Evolutionary conservation across 2,797 vertebrate genomes (phyloP).

Genomic region (Semaprochilodus insignis): DNA sequence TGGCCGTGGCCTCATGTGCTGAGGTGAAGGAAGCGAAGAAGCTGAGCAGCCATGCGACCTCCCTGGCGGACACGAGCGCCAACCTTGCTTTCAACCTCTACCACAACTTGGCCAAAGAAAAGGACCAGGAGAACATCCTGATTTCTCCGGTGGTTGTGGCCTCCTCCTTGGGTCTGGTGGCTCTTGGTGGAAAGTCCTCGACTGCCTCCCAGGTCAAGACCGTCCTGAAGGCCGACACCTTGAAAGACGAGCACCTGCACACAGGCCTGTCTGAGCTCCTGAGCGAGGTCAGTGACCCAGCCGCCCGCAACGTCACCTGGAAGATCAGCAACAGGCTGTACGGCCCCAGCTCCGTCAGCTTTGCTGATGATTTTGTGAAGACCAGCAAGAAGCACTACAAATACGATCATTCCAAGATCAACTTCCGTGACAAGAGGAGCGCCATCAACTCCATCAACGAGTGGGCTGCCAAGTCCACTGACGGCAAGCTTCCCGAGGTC

Average conservation of each 20-base stretch:
- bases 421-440: slow-evolving; percentile 94
- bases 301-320: slow-evolving; percentile 92
- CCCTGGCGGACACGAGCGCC: slow-evolving; percentile 87
- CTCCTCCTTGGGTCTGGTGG: slow-evolving; percentile 92
- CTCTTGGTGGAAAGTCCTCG: slow-evolving; percentile 85
- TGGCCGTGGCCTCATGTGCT: slow-evolving; percentile 71
- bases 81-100: slow-evolving; percentile 96
- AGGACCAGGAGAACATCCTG: slow-evolving; percentile 91
- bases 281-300: slow-evolving; percentile 86
- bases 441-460: slow-evolving; percentile 95
- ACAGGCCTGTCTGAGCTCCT: slow-evolving; percentile 90
- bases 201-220: slow-evolving; percentile 93
- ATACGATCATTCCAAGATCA: slow-evolving; percentile 94
- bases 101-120: slow-evolving; percentile 91
- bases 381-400: slow-evolving; percentile 98
- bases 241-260: slow-evolving; percentile 91
- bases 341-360: slow-evolving; percentile 91
- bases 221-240: slow-evolving; percentile 85
- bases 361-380: slow-evolving; percentile 89
- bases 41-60: slow-evolving; percentile 86
- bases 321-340: slow-evolving; percentile 93
- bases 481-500: slow-evolving; percentile 90
- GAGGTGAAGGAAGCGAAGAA: slow-evolving; percentile 73
- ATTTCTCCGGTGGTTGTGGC: slow-evolving; percentile 94
- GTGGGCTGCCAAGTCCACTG: slow-evolving; percentile 92